phyloP scores from a whole-genome alignment of 2,888 invertebrate genomes.

The Mallateleia sp. region DNA sequence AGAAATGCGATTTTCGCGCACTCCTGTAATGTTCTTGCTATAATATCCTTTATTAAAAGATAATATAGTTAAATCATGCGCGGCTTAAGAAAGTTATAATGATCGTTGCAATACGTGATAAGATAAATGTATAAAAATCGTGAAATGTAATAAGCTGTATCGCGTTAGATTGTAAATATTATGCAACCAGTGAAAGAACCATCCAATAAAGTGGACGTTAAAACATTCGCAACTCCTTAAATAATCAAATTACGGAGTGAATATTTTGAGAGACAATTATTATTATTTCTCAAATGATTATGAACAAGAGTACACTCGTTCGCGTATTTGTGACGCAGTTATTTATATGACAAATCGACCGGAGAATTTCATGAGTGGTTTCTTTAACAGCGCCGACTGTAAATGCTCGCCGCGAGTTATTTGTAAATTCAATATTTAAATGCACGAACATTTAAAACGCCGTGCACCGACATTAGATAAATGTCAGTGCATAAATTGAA shows the following conservation, averaged over 20 bases:
- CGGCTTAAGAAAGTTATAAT: slow-evolving; percentile 57
- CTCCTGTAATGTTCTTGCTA: slow-evolving; percentile 32
- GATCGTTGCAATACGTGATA: slow-evolving; percentile 43
- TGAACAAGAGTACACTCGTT: slow-evolving; percentile 1
- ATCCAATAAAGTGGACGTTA: slow-evolving; percentile 33
- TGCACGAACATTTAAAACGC: too few relatives aligned
- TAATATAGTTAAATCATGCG: slow-evolving; percentile 55
- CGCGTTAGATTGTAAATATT: slow-evolving; percentile 33
- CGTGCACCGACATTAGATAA: slow-evolving; percentile 17
- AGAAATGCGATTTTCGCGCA: slow-evolving; percentile 46
- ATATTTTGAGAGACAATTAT: not conserved
- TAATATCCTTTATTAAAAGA: slow-evolving; percentile 65
- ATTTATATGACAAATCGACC: slow-evolving; percentile 20
- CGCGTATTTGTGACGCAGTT: not conserved
- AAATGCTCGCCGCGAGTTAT: slow-evolving; percentile 10
- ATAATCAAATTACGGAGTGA: not conserved
- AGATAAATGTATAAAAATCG: slow-evolving; percentile 50
- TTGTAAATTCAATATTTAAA: slow-evolving; percentile 14
- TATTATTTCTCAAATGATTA: slow-evolving; percentile 12
- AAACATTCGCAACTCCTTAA: not conserved
- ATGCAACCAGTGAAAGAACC: slow-evolving; percentile 47
- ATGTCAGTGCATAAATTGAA: too few relatives aligned
- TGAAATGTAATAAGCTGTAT: slow-evolving; percentile 36
- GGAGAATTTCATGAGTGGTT: slow-evolving; percentile 6
- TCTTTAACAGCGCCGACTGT: not conserved